Evolutionary conservation across 2,888 invertebrate genomes (phyloP), one percentile per base, ranked within the genome.

Genomic region (Microchrysa polita): DNA sequence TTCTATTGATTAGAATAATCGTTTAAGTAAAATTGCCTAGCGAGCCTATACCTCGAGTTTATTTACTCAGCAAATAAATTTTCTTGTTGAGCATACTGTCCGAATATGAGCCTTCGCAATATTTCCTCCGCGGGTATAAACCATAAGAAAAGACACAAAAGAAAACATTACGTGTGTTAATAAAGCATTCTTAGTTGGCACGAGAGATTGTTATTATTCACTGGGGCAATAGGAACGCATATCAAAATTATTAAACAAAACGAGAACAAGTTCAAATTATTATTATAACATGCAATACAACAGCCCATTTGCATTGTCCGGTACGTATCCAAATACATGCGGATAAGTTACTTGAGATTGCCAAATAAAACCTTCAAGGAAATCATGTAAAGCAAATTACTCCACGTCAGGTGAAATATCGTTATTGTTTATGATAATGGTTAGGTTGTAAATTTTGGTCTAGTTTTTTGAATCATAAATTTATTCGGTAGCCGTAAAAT

Each of bases 221-320:
- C 34, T 7, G 0, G 55, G 40, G 48, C 48, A 48, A 65, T 10
- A 22, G 60, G 18, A 44, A 44, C 23, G 27, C 27, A 60, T 7
- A 18, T 40, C 27, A 60, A 72, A 72, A 60, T 44, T 59, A 72
- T 60, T 59, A 75, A 75, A 74, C 74, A 74, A 74, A 75, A 75
- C 75, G 73, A 72, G 73, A 57, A 61, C 75, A 69, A 67, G 72
- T 23, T 44, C 69, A 48, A 60, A 61, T 55, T 40, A 57, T 53
- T 59, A 16, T 20, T 34, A 53, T n/a, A n/a, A 34, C 27, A 34
- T 7, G 7, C 27, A 34, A 34, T 34, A 7, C 27, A n/a, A n/a
- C n/a, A 34, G 27, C 27, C 7, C 4, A 34, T 2, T 34, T 34
- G 27, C 2, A 34, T 34, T 5, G 27, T 34, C 4, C 27, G 27